These are phyloP conservation scores for Syngnathus typhle DNA, from an alignment of 2,113 vertebrate genomes.

Conservation along the genomic window DNA sequence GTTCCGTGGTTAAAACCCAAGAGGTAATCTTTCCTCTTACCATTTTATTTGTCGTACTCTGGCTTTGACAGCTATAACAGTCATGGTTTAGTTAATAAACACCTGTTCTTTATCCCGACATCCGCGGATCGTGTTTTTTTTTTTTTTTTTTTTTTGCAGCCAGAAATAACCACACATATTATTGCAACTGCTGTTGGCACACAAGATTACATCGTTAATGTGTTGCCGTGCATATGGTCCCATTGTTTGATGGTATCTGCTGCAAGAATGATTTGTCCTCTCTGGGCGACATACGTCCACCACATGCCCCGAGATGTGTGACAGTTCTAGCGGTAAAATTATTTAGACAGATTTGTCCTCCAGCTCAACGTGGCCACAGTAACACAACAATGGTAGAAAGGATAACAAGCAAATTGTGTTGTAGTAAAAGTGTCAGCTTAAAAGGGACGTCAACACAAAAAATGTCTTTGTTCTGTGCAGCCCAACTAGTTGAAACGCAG, in stretches of 20 bases:
- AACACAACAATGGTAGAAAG: slow-evolving; percentile 9
- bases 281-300: slow-evolving; percentile 46
- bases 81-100: background rate
- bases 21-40: background rate
- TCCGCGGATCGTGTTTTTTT: background rate
- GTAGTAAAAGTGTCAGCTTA: background rate
- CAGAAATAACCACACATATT: background rate
- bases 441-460: background rate
- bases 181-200: slow-evolving; percentile 5
- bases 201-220: slow-evolving; percentile 22
- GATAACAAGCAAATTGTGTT: background rate
- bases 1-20: background rate
- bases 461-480: too few species aligned
- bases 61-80: background rate
- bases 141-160: background rate
- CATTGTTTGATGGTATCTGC: too few species aligned
- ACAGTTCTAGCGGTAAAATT: slow-evolving; percentile 47
- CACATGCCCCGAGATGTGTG: slow-evolving; percentile 46
- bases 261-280: background rate
- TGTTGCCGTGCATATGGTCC: too few species aligned
- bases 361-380: slow-evolving; percentile 20
- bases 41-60: background rate
- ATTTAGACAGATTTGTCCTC: slow-evolving; percentile 44
- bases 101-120: background rate
- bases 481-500: too few species aligned